Evolutionary conservation across 2,113 vertebrate genomes (phyloP).

Genomic region (Promerops cafer): DNA sequence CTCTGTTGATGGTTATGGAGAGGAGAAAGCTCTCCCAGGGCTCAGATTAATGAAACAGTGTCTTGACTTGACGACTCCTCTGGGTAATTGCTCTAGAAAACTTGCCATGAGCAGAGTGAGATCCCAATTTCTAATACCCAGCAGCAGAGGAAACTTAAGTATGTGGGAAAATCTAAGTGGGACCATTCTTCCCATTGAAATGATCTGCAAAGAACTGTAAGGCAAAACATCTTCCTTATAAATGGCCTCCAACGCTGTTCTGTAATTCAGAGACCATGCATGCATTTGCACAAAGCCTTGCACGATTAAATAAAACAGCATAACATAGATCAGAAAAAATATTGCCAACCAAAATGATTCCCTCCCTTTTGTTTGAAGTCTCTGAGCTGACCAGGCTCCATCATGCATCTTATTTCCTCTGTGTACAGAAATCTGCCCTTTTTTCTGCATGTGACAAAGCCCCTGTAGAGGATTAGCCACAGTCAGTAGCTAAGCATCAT

Average conservation of each 20-base stretch:
- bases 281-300: not conserved
- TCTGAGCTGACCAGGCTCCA: not conserved
- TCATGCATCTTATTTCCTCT: not conserved
- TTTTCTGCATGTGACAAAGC: not conserved
- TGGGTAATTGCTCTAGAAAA: not conserved
- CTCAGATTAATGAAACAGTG: not conserved
- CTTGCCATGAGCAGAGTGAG: not conserved
- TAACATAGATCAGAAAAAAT: not conserved
- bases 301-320: not conserved
- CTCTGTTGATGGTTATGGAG: not conserved
- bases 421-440: not conserved
- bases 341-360: fast-evolving
- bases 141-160: not conserved
- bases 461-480: too few relatives aligned
- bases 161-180: not conserved
- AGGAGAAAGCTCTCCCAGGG: not conserved
- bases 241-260: not conserved
- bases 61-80: not conserved
- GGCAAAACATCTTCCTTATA: not conserved
- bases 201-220: not conserved
- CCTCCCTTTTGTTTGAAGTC: not conserved
- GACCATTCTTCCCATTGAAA: not conserved
- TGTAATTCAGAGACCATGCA: not conserved
- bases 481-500: not conserved
- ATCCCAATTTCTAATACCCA: not conserved